Percentiles rank a stretch among this genome's conserved stretches.
phyloP scores from a whole-genome alignment of 2,888 invertebrate genomes.

The Leptinotarsa tumamoca region DNA sequence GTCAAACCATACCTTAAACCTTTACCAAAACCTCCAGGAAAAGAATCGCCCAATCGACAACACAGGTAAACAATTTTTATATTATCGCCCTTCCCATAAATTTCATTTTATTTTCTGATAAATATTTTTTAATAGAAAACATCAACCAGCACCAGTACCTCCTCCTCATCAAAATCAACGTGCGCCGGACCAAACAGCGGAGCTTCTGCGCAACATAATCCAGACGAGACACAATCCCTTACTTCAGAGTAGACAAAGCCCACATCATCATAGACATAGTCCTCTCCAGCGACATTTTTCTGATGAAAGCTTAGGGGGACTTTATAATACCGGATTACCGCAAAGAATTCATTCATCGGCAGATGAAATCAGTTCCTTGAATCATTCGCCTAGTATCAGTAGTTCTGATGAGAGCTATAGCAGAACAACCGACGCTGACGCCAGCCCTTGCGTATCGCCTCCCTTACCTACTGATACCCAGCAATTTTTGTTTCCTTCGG shows the following conservation, averaged over 20 bases:
- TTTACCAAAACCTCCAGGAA: constrained; percentile 71
- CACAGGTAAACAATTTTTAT: constrained; percentile 49
- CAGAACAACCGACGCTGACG: constrained; percentile 81
- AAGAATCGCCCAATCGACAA: constrained; percentile 64
- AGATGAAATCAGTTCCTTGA: constrained; percentile 84
- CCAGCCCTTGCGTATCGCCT: constrained; percentile 69
- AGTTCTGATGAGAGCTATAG: constrained; percentile 89
- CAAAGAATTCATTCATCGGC: constrained; percentile 82
- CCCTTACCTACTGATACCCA: constrained; percentile 66
- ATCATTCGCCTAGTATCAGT: constrained; percentile 84
- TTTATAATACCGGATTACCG: constrained; percentile 60
- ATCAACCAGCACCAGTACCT: constrained; percentile 54
- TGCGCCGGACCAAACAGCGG: constrained; percentile 58
- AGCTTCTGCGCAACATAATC: constrained; percentile 60
- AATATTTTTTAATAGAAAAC: constrained; percentile 50
- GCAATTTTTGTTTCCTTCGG: constrained; percentile 74
- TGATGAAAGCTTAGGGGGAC: constrained; percentile 73
- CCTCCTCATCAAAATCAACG: constrained; percentile 57
- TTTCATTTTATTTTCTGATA: not conserved
- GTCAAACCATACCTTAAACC: constrained; percentile 71
- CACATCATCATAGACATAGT: constrained; percentile 60
- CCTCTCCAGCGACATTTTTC: constrained; percentile 75
- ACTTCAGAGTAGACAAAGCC: constrained; percentile 57
- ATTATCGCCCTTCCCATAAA: not conserved
- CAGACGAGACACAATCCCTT: constrained; percentile 60